Percentiles rank a stretch among this genome's conserved stretches.
phyloP scores from a whole-genome alignment of 64 coral and sea anemone genomes.

The Actinia tenebrosa region DNA sequence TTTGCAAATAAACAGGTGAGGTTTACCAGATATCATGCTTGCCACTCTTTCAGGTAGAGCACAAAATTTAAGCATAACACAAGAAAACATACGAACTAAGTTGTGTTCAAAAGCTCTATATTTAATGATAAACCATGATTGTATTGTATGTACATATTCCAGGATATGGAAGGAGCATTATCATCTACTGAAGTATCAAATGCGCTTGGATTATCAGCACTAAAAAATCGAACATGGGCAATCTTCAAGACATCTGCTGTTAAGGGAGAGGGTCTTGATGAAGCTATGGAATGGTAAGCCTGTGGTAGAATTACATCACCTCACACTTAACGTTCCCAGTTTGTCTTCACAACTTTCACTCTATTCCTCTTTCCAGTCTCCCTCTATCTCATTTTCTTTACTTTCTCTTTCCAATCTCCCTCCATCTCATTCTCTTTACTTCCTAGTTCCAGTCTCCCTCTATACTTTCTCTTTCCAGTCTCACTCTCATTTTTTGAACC shows the following conservation, averaged over 20 bases:
- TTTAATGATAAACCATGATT: background rate
- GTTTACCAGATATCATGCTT: no score
- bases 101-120: no score
- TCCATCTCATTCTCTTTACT: no score
- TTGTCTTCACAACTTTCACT: background rate
- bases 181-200: constrained; percentile 93
- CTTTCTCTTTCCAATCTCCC: no score
- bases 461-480: background rate
- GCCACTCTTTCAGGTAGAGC: no score
- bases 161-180: constrained; percentile 98
- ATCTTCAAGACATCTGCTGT: constrained; percentile 99
- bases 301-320: background rate
- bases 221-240: constrained; percentile 95
- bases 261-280: constrained; percentile 92
- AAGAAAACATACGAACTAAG: no score
- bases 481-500: no score
- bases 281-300: constrained; percentile 99
- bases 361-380: background rate
- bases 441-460: no score
- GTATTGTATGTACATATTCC: background rate
- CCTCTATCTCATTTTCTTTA: no score
- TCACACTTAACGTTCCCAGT: background rate
- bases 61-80: no score
- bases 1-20: constrained; percentile 99
- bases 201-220: constrained; percentile 81